Conservation (phyloP, 2,797 vertebrate genomes). For the Melanotaenia pygmaea region DNA sequence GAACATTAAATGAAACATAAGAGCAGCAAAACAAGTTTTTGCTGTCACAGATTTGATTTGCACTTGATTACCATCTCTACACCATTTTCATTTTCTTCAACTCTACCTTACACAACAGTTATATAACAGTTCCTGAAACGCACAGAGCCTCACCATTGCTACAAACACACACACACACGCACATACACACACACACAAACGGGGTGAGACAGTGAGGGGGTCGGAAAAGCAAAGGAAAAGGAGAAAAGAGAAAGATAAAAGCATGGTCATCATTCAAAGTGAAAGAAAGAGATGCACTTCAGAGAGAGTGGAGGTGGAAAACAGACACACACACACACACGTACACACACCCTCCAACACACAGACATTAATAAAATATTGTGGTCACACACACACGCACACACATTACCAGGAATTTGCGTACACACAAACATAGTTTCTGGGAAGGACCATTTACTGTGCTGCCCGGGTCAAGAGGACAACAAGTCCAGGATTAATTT, state of each 20-base stretch:
- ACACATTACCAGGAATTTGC: not conserved
- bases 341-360: conserved; percentile 2
- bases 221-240: conserved; percentile 45
- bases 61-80: not conserved
- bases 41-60: not conserved
- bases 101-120: conserved; percentile 60
- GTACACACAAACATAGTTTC: not conserved
- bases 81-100: conserved; percentile 13
- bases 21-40: not conserved
- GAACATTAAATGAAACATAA: not conserved
- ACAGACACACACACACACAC: conserved; percentile 4
- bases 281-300: conserved; percentile 36
- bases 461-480: conserved; percentile 19
- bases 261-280: conserved; percentile 53
- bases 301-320: conserved; percentile 12
- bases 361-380: conserved; percentile 5
- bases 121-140: conserved; percentile 66
- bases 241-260: conserved; percentile 47
- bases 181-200: conserved; percentile 12
- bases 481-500: conserved; percentile 23
- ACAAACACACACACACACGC: conserved; percentile 11
- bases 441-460: conserved; percentile 26
- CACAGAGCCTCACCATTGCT: conserved; percentile 21
- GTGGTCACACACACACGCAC: conserved; percentile 1
- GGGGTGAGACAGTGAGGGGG: conserved; percentile 27